phyloP scores from a whole-genome alignment of 1,140 invertebrate genomes.

The Ostrea edulis region DNA sequence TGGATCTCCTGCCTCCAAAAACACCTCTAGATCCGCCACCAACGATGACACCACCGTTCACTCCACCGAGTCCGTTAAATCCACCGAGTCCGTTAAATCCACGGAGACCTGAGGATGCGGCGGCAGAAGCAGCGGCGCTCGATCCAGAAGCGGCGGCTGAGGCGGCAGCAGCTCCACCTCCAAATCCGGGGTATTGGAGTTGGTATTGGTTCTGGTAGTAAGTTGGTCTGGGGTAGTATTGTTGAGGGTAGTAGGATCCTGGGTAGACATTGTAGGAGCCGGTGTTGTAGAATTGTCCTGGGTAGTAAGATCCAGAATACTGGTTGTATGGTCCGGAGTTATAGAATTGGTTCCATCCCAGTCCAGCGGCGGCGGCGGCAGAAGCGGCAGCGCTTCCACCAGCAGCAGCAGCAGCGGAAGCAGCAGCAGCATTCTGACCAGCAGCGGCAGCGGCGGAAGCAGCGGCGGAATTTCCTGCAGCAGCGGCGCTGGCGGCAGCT shows the following conservation, averaged over 20 bases:
- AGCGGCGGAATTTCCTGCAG: not conserved
- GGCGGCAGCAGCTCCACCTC: not conserved
- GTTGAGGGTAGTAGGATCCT: not conserved
- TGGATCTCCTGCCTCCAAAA: not conserved
- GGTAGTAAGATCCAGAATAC: not conserved
- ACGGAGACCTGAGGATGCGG: not conserved
- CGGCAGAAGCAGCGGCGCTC: not conserved
- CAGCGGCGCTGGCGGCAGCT: not conserved
- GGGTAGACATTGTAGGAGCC: not conserved
- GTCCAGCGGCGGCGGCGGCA: not conserved
- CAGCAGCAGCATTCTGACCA: not conserved
- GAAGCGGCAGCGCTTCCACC: not conserved
- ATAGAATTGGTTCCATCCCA: conserved; percentile 5
- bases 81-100: not conserved
- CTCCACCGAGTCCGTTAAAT: not conserved
- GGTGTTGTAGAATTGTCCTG: not conserved
- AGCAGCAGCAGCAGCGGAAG: not conserved
- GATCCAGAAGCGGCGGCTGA: not conserved
- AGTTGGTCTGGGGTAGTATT: not conserved
- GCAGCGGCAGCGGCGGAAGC: not conserved
- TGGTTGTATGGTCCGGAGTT: not conserved
- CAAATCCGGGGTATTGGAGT: not conserved
- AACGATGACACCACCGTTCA: not conserved
- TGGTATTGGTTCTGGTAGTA: not conserved
- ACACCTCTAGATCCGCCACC: not conserved